Conservation (phyloP, 2,113 vertebrate genomes). For the Pipa parva region DNA sequence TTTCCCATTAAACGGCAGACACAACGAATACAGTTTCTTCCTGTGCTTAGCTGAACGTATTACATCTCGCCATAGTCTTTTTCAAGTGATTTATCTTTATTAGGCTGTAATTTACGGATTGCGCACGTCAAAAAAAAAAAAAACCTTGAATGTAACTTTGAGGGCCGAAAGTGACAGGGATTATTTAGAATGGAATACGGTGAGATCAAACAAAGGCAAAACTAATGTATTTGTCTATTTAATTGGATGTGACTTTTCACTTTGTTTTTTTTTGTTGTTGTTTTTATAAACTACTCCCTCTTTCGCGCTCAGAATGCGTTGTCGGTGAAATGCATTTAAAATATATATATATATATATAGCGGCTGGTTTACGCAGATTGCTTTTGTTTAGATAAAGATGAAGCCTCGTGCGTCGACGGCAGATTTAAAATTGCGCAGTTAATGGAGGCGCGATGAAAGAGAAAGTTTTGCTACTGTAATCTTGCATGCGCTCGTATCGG, state of each 20-base stretch:
- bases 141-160: conserved; percentile 50
- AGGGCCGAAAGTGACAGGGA: conserved; percentile 6
- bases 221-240: conserved; percentile 5
- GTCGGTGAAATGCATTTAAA: background rate
- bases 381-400: background rate
- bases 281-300: background rate
- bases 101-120: conserved; percentile 56
- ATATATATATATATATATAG: background rate
- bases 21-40: conserved; percentile 35
- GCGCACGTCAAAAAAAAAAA: conserved; percentile 48
- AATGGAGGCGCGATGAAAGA: background rate
- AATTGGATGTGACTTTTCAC: background rate
- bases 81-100: conserved; percentile 58
- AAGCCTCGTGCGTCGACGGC: background rate
- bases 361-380: background rate
- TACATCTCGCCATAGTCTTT: conserved; percentile 55
- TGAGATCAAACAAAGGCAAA: background rate
- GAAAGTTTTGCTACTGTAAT: background rate
- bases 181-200: background rate
- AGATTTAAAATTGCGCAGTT: background rate
- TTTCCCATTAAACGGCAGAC: too few species aligned
- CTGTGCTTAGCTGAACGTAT: conserved; percentile 48
- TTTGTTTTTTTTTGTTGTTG: background rate
- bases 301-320: background rate
- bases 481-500: background rate